These are phyloP conservation scores for Oophaga sylvatica DNA, from an alignment of 2,797 vertebrate genomes.

Conservation along the genomic window DNA sequence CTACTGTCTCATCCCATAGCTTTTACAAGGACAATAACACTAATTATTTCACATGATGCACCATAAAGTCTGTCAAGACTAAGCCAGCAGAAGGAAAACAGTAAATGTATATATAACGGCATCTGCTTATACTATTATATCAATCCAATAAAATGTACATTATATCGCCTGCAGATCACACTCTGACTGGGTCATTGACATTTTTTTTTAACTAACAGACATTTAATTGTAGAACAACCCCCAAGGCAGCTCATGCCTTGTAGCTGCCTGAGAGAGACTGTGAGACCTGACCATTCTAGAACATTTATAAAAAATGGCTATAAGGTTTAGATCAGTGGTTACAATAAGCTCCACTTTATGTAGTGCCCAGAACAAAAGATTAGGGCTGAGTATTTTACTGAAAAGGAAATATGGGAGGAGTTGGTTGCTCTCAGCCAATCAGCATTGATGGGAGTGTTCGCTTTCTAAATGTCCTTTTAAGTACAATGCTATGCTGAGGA, in stretches of 20 bases:
- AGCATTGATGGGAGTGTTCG: not conserved
- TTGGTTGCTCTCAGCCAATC: not conserved
- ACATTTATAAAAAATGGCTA: too few relatives aligned
- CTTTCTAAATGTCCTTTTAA: not conserved
- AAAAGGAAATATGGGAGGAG: not conserved
- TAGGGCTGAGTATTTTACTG: not conserved
- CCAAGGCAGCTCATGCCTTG: not conserved
- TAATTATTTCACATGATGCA: constrained; percentile 42
- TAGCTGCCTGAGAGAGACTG: not conserved
- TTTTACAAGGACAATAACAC: constrained; percentile 33
- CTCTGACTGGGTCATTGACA: constrained; percentile 31
- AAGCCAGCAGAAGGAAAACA: not conserved
- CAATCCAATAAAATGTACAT: constrained; percentile 27
- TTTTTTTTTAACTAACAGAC: not conserved
- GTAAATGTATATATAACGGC: constrained; percentile 20
- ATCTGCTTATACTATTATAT: constrained; percentile 38
- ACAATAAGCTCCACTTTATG: not conserved
- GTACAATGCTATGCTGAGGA: not conserved
- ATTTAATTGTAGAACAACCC: constrained; percentile 9
- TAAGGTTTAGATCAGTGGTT: not conserved
- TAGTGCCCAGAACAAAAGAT: not conserved
- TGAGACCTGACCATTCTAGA: not conserved
- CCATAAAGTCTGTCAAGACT: constrained; percentile 16
- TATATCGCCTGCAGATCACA: constrained; percentile 7
- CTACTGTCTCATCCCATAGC: not conserved